Base-by-base conservation (phyloP, 1,140 invertebrate species). In the Polyergus mexicanus region DNA sequence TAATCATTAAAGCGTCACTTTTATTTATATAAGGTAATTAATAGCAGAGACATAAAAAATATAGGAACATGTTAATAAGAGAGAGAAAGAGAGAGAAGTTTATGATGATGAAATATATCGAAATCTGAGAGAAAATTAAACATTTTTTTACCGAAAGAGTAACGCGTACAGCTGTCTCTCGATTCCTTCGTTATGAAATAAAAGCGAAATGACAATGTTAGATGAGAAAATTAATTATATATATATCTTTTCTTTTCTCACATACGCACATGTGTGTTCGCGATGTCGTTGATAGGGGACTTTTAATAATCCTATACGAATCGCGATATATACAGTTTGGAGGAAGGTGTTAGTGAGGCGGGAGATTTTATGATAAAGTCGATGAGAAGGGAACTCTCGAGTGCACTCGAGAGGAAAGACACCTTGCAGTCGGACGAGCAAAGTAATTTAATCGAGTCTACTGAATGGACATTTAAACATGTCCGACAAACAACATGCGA, bases 221-320 rank as follows among this genome's bases (percentile, higher is more conserved):
- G 51, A 10, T 32, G 54, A 81, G 54, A 81, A 81, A 41, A 4
- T 47, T 25, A 62, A 71, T 71, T 41, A 13, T 25, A 35, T 32
- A 32, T 32, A 32, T 32, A 32, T 32, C n/a, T 25, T 41, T 54
- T 58, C 6, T 51, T 3, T 51, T 5, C 47, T 4, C 0, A 19
- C 47, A 16, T 4, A 51, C 47, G 16, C 16, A 16, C 4, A 16
- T 11, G 44, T 47, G 25, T 28, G 1, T 47, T 47, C n/a, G 47
- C 47, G 78, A 81, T 81, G 68, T 13, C 65, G 19, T 44, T 72
- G 68, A 83, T 83, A 83, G 72, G 13, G 28, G 3, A 25, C n/a
- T 83, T 83, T 72, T 83, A 83, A 83, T 83, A 83, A 47, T 19
- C 72, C 54, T 77, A 41, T 56, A 63, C 11, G 60, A 65, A 65